Evolutionary conservation across 2,888 invertebrate species (phyloP), one percentile per base, ranked within the genome.

Genomic region (Rhagonycha fulva): DNA sequence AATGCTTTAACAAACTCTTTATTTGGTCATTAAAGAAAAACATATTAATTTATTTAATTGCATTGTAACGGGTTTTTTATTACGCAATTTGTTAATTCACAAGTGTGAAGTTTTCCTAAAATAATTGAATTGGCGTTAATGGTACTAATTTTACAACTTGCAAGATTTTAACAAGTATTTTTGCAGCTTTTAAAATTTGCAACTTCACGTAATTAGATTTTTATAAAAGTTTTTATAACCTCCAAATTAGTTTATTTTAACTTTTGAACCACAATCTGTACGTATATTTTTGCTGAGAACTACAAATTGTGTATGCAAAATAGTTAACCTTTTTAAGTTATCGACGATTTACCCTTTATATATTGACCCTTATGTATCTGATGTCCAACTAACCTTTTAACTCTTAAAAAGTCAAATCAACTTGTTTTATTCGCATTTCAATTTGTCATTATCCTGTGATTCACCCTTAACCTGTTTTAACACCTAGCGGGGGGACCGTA

Each of bases 301-400:
- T 78, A 77, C 80, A 81, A 79, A 80, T 80, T 79, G 80, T 77
- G 75, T 76, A 78, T 72, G 68, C 74, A 14, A 23, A 47, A 62
- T 47, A 11, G 14, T 72, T 30, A 19, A 60, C 24, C 19, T 74
- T 73, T 74, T 77, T 70, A 14, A 77, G 66, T 26, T 63, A 69
- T 14, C 67, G 26, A 61, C 61, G 63, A 77, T 75, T 77, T 70
- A 74, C 79, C 76, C 79, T 76, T 71, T 79, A 78, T 70, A 74
- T 79, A 76, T 66, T 81, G 81, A 81, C 80, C 81, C 80, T 81
- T 78, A 76, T 76, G 75, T 74, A 76, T 77, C 76, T 79, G 79
- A 79, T 78, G 82, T 82, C 82, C 82, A 76, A 79, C 71, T 80
- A 78, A 82, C 82, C 80, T 82, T 82, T 82, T 76, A 62, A 69